Evolutionary conservation across 2,888 invertebrate species (phyloP).

Genomic region (Andrena chrysosceles): DNA sequence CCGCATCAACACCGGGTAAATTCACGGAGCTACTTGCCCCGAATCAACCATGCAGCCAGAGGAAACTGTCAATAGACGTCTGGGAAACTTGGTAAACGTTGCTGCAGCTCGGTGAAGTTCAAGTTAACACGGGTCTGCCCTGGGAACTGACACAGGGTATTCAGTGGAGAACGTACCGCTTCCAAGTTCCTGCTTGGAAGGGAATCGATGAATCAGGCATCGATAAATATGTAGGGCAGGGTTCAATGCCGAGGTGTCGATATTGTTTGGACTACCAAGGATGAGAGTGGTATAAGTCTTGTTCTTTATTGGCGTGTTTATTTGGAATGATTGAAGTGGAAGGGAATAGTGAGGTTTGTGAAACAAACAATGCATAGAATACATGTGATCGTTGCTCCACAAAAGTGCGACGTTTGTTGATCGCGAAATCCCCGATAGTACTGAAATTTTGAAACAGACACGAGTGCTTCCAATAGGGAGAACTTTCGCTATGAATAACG

Average conservation of each 20-base stretch:
- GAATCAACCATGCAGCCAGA: constrained; percentile 29
- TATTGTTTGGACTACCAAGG: too few species aligned
- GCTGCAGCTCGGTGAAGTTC: constrained; percentile 13
- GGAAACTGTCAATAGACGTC: constrained; percentile 36
- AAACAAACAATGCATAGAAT: not conserved
- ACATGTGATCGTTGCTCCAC: not conserved
- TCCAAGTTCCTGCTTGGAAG: not conserved
- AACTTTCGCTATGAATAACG: constrained; percentile 5
- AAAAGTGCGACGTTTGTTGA: constrained; percentile 3
- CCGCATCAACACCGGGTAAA: not conserved
- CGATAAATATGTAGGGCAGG: not conserved
- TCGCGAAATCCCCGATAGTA: not conserved
- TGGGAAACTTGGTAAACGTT: constrained; percentile 26
- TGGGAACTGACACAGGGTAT: not conserved
- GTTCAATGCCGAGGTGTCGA: too few species aligned
- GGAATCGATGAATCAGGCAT: not conserved
- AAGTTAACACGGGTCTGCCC: constrained; percentile 4
- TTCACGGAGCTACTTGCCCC: constrained; percentile 10
- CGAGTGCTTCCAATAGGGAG: not conserved
- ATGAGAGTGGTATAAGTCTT: too few species aligned
- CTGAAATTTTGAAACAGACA: not conserved
- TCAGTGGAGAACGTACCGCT: constrained; percentile 12
- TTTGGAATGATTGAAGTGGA: too few species aligned
- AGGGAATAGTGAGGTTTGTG: not conserved
- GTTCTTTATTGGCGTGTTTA: too few species aligned